Evolutionary conservation across 1,140 invertebrate species (phyloP), one percentile per base, ranked within the genome.

Genomic region (Drosophila murphyi): DNA sequence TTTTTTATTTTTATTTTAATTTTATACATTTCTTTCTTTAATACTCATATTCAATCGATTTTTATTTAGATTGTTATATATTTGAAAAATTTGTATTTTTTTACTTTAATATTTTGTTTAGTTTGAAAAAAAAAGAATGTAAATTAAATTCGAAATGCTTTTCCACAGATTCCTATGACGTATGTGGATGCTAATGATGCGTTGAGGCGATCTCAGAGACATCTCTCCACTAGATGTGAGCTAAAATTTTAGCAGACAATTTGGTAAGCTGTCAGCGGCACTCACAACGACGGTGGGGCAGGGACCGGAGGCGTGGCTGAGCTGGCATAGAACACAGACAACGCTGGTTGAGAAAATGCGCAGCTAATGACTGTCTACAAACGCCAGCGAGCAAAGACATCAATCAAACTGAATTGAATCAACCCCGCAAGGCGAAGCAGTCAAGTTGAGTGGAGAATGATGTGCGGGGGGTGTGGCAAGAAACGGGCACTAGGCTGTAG

Each of bases 241-340:
- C 51, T 37, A 10, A 45, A 82, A 54, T 88, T 69, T 71, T 48
- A 64, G 80, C 67, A 87, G 80, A 88, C 83, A 83, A 87, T 87
- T 87, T 87, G 83, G 83, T 80, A 87, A 83, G 83, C 83, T 87
- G 83, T 87, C 83, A 87, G 60, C 83, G 76, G 62, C 83, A 87
- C 70, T 88, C 76, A 68, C 63, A 67, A 55, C 54, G 37, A 59
- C 20, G 20, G 20, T 20, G 20, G 20, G 20, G 10, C 7, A 41
- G 39, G 39, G 81, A 65, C 61, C 61, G 75, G 75, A 34, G 76
- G 64, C 75, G 43, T 72, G 68, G 75, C 47, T 50, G n/a, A 28
- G 50, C 31, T 47, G 50, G 47, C 48, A 76, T 78, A 65, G 71
- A 71, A 62, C 50, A 67, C 67, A 71, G 67, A 64, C 68, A 65